Conservation (phyloP, 2,113 vertebrate genomes). For the Anarhynchus alexandrinus region DNA sequence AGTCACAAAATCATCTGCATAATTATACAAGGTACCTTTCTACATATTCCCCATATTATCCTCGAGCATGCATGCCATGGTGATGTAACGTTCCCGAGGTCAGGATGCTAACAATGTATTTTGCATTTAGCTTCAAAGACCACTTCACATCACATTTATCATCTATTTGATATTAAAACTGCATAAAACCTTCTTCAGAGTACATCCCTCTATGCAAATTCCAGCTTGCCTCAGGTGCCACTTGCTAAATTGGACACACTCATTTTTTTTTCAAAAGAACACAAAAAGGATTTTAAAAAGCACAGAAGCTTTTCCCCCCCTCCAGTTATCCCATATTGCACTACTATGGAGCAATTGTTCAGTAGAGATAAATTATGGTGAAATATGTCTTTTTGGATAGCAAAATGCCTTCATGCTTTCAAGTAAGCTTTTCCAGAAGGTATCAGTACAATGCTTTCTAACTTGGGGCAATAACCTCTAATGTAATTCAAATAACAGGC, state of each 20-base stretch:
- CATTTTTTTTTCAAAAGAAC: not conserved
- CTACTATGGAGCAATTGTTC: not conserved
- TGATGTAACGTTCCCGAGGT: not conserved
- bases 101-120: not conserved
- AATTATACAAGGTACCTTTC: not conserved
- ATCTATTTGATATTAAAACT: not conserved
- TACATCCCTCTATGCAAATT: not conserved
- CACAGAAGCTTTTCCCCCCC: not conserved
- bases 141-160: not conserved
- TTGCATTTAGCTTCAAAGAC: not conserved
- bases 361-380: not conserved
- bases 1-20: not conserved
- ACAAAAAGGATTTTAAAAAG: not conserved
- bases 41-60: not conserved
- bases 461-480: not conserved
- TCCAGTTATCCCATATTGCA: not conserved
- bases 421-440: not conserved
- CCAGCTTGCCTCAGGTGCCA: not conserved
- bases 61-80: not conserved
- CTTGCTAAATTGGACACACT: not conserved
- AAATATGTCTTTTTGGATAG: not conserved
- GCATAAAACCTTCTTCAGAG: not conserved
- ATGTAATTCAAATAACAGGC: not conserved
- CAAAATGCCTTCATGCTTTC: not conserved
- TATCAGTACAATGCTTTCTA: not conserved